Evolutionary conservation across 2,797 vertebrate species (phyloP).

Genomic region (Siniperca scherzeri): DNA sequence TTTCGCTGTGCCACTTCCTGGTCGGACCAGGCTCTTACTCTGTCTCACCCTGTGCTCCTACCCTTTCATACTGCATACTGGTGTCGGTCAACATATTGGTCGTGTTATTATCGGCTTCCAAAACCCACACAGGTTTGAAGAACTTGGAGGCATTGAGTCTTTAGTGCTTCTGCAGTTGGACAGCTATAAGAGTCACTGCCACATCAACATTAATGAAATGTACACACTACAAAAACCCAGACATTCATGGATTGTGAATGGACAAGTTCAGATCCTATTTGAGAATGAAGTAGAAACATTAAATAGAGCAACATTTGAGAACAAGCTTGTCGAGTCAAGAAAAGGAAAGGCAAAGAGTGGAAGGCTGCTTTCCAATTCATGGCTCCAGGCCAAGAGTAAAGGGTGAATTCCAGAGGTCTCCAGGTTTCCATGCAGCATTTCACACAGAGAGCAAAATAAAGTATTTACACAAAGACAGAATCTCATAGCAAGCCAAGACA

Average conservation of each 20-base stretch:
- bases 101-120: not conserved
- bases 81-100: not conserved
- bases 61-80: not conserved
- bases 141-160: not conserved
- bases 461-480: slow-evolving; percentile 37
- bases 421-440: slow-evolving; percentile 50
- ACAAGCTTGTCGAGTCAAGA: not conserved
- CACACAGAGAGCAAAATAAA: slow-evolving; percentile 22
- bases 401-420: slow-evolving; percentile 38
- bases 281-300: not conserved
- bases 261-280: not conserved
- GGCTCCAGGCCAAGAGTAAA: slow-evolving; percentile 46
- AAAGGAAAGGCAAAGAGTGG: slow-evolving; percentile 27
- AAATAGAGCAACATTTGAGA: not conserved
- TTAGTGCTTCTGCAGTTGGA: not conserved
- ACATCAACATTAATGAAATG: not conserved
- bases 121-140: not conserved
- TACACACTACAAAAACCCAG: not conserved
- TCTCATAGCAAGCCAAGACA: slow-evolving; percentile 35
- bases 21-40: not conserved
- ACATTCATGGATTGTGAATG: not conserved
- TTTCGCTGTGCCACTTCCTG: not conserved
- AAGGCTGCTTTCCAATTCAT: slow-evolving; percentile 35
- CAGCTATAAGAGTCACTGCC: not conserved
- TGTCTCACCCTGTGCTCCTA: not conserved